Conservation (phyloP, 2,113 vertebrate genomes). For the Herpetotheres cachinnans region DNA sequence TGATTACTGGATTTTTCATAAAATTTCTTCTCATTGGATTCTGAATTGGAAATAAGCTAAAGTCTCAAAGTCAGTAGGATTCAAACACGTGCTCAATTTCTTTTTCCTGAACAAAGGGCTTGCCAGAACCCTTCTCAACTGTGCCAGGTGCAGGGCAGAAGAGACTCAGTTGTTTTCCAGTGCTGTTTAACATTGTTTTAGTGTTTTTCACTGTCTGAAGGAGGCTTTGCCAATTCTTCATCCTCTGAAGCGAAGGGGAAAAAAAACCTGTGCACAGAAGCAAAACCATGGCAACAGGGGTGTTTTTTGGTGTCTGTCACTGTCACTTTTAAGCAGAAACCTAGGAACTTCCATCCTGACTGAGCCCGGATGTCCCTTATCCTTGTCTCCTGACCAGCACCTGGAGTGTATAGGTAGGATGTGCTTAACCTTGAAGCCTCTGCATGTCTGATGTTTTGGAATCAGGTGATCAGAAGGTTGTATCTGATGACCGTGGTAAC, state of each 20-base stretch:
- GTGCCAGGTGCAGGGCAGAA: neutral
- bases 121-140: neutral
- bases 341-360: neutral
- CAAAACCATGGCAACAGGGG: rapidly evolving
- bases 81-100: neutral
- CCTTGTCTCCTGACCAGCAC: neutral
- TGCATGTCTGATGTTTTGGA: neutral
- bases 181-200: neutral
- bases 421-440: neutral
- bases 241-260: neutral
- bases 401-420: rapidly evolving
- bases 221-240: neutral
- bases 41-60: neutral
- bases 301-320: neutral
- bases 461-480: neutral
- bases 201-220: neutral
- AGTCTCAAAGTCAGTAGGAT: neutral
- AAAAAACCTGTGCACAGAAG: rapidly evolving
- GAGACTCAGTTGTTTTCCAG: neutral
- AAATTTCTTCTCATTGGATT: neutral
- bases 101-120: neutral
- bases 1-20: neutral
- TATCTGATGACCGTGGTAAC: no score
- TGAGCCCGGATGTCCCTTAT: neutral
- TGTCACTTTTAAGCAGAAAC: neutral